Evolutionary conservation across 2,888 invertebrate species (phyloP).

Genomic region (Himalopsyche anomala): DNA sequence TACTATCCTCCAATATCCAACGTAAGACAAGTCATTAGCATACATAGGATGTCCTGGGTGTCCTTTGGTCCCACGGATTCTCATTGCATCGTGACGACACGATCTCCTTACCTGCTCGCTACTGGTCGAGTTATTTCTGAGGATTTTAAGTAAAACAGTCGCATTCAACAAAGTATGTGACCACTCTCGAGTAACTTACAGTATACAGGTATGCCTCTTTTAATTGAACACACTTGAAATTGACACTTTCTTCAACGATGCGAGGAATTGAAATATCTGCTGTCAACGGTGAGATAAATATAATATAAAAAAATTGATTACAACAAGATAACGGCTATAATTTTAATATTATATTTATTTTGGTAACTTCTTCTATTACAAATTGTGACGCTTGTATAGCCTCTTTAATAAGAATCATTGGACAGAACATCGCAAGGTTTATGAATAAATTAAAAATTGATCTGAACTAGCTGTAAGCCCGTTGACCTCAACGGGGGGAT

Average conservation of each 20-base stretch:
- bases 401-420: too few relatives aligned
- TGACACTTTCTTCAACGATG: neutral
- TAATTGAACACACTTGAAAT: conserved; percentile 9
- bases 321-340: too few relatives aligned
- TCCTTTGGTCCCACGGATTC: conserved; percentile 56
- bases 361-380: too few relatives aligned
- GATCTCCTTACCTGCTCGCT: conserved; percentile 54
- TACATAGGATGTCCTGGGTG: conserved; percentile 47
- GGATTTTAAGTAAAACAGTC: conserved; percentile 52
- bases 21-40: conserved; percentile 57
- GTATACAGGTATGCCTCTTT: neutral
- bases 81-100: conserved; percentile 61
- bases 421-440: too few relatives aligned
- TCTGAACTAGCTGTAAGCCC: too few relatives aligned
- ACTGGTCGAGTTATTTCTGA: conserved; percentile 56
- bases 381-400: too few relatives aligned
- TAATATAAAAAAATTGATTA: too few relatives aligned
- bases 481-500: too few relatives aligned
- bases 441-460: too few relatives aligned
- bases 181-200: conserved; percentile 5
- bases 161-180: conserved; percentile 4
- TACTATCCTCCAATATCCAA: conserved; percentile 34
- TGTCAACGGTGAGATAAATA: too few relatives aligned
- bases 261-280: neutral
- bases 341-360: too few relatives aligned